Evolutionary conservation across 2,797 vertebrate species (phyloP), one percentile per base, ranked within the genome.

Genomic region (Loris lydekkerianus): DNA sequence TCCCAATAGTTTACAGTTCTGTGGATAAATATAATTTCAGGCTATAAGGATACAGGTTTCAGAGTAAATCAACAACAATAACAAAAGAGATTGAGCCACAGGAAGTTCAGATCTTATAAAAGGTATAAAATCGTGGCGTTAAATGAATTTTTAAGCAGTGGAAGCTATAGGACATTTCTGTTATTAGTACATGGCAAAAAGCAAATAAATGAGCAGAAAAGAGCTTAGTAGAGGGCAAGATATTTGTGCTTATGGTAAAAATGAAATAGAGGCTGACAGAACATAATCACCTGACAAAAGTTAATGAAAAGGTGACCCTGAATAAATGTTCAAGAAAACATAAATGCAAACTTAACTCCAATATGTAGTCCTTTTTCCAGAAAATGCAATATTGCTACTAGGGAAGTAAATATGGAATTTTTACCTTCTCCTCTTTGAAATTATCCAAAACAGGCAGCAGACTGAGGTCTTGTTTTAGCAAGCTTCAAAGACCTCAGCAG

Each of bases 321-420:
- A 96, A 56, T 86, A 86, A 92, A 73, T 87, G 37, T 43, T 82
- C 46, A 78, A 53, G 75, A 86, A 92, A 96, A 49, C 67, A 92
- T 34, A 85, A 93, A 70, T 20, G 73, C 49, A 63, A 75, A 56
- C 23, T 60, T 85, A 82, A 77, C 43, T 27, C 49, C 92, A 58
- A 69, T 14, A 69, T 21, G 20, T 31, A 10, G 17, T 61, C 40
- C 14, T 63, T 82, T 84, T 92, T 80, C 17, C 75, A 69, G 91
- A 92, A 96, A 91, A 77, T 17, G 7, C 56, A 73, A 29, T 75
- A 63, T 58, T 67, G 34, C 40, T 88, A 34, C 69, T 95, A 90
- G 46, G 14, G 43, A 91, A 91, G n/a, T 56, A 92, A 92, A 80
- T 63, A 53, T 86, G 69, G n/a, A 96, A 31, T 83, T 65, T 87